Base-by-base conservation (phyloP, 2,113 vertebrate genomes). In the Paratilapia polleni region DNA sequence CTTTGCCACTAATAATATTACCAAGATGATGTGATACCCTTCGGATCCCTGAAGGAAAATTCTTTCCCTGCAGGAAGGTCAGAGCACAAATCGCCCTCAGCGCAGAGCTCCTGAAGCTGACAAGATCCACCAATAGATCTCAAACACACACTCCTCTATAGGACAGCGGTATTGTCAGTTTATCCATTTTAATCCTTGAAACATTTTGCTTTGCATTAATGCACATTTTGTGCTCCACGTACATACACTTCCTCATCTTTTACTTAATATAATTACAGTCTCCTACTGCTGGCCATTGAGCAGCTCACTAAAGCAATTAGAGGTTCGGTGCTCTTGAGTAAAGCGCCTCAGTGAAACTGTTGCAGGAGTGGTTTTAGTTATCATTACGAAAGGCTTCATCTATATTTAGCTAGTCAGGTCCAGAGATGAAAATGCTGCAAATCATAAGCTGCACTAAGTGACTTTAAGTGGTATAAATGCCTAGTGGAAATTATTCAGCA, bases 11-110 rank as follows among this genome's bases (percentile, higher is more conserved):
- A 88, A 89, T 84, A 88, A 77, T 81, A 83, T 85, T 83, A 76
- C 79, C 80, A 64, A 13, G 63, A 88, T 80, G 77, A 88, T 80
- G 81, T 82, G 91, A 91, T 88, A 80, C 87, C 76, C 62, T 59
- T 82, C 85, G 88, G 89, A 90, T 82, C 58, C 43, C 62, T 63
- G 81, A 13, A 79, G 77, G 80, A 78, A 81, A 58, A 82, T 83
- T 77, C 28, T 57, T 81, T 38, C 75, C 85, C 41, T 54, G 36
- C 41, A 70, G 54, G 68, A 90, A 81, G 82, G 78, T 93, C 82
- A 84, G 41, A 66, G 80, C 60, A 78, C 76, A 76, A 56, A 60
- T 64, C 28, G 4, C n/a, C 70, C 56, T 77, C 59, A 58, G 47
- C 41, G 52, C 31, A 17, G 9, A 9, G 2, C 22, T 68, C 54